Base-by-base conservation (phyloP, 2,888 invertebrate genomes). In the Ferrisia virgata region DNA sequence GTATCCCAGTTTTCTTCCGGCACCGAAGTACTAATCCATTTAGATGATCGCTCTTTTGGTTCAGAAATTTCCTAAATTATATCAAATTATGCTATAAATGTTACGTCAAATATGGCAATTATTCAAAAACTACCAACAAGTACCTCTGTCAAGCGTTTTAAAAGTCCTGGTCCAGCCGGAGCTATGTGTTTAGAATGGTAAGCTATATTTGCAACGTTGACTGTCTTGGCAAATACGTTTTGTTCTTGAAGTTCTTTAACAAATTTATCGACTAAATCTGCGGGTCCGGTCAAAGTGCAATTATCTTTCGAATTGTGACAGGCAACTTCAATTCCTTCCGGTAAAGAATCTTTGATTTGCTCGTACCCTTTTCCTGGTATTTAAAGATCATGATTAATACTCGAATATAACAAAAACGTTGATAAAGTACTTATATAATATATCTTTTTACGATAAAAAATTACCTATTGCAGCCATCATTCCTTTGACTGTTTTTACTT, bases 251-350 rank as follows among this genome's bases (percentile, higher is more conserved):
- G 87, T 85, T 90, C 86, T 78, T 89, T 90, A 0, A 93, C 92
- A 86, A 92, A 93, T 25, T 89, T 88, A 81, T 89, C 89, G 89
- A 94, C 81, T 11, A 90, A 89, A 33, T 91, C 91, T 2, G 90
- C 90, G 0, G 94, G 94, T 0, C 95, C 95, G 1, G 95, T 95
- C 82, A 96, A 91, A 0, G 95, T 95, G 82, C 94, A 93, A 58
- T 93, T 94, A 85, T 93, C 93, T 2, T 92, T 90, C 0, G 94
- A 92, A 88, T 96, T 96, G 89, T 94, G 95, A 87, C 95, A 96
- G 11, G 95, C 94, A 0, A 94, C 92, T 86, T 92, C 93, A 25
- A 95, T 92, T 0, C 94, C 93, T 85, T 89, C 72, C 18, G 86
- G 81, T 85, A 90, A 79, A 15, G 85, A 80, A 28, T 86, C 85